These are phyloP conservation scores for Notamacropus eugenii DNA, from an alignment of 2,797 vertebrate genomes.

Conservation along the genomic window DNA sequence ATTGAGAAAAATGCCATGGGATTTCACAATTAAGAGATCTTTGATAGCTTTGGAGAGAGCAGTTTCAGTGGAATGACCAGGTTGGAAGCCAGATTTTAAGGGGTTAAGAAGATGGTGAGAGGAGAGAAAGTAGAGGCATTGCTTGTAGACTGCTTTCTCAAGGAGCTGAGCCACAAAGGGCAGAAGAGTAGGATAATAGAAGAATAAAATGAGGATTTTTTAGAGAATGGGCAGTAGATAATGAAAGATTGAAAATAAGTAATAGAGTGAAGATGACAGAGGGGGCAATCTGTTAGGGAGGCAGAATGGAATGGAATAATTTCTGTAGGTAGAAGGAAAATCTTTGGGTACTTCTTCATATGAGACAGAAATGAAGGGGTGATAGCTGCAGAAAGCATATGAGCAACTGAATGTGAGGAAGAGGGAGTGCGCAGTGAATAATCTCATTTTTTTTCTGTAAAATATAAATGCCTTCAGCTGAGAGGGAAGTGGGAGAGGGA, in stretches of 20 bases:
- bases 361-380: not conserved
- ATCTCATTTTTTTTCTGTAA: not conserved
- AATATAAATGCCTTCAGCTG: not conserved
- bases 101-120: not conserved
- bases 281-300: conserved; percentile 16
- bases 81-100: conserved; percentile 4
- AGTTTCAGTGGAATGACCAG: conserved; percentile 39
- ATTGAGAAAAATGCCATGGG: not conserved
- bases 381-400: not conserved
- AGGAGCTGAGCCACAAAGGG: conserved; percentile 47
- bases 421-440: not conserved
- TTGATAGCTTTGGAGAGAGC: conserved; percentile 46
- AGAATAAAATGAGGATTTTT: conserved; percentile 33
- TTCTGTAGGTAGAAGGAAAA: conserved; percentile 18
- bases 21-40: conserved; percentile 15
- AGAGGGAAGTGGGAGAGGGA: not conserved
- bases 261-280: conserved; percentile 33
- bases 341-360: not conserved
- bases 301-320: conserved; percentile 20
- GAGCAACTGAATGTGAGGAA: not conserved
- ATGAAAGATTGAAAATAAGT: not conserved
- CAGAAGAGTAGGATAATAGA: conserved; percentile 24
- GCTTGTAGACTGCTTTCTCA: conserved; percentile 11
- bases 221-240: conserved; percentile 33
- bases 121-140: not conserved